Conservation (phyloP, 2,113 vertebrate species). For the Myotis brandtii region DNA sequence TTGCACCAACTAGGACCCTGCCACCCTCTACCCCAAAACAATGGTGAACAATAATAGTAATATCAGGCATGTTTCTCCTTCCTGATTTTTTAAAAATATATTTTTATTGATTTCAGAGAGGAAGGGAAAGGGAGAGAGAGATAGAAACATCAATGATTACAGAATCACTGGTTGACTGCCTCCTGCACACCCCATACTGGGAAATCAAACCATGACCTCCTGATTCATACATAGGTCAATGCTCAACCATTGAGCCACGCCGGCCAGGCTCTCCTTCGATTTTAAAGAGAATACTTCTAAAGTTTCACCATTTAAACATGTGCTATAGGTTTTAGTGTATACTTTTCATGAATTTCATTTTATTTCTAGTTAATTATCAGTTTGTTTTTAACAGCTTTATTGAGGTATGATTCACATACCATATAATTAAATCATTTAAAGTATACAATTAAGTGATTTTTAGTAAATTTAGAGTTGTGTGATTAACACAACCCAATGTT, state of each 20-base stretch:
- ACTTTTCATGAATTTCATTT: background rate
- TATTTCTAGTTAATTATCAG: background rate
- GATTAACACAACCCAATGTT: background rate
- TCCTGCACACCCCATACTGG: too few species aligned
- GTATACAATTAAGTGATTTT: background rate
- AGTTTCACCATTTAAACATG: background rate
- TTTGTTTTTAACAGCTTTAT: conserved; percentile 16
- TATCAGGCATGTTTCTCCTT: background rate
- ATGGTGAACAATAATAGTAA: conserved; percentile 1
- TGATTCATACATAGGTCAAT: too few species aligned
- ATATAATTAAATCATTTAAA: conserved; percentile 23
- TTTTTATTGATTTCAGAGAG: too few species aligned
- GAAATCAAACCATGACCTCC: too few species aligned
- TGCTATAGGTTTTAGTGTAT: background rate
- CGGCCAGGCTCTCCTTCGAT: background rate
- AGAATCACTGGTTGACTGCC: too few species aligned
- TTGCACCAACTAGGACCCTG: background rate
- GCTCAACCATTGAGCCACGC: too few species aligned
- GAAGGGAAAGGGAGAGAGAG: too few species aligned
- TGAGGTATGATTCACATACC: conserved; percentile 13
- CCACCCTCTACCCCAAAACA: background rate
- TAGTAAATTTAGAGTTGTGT: background rate
- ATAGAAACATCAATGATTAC: too few species aligned
- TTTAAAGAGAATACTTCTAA: conserved; percentile 9
- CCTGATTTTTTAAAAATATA: background rate